Evolutionary conservation across 2,888 invertebrate species (phyloP).

Genomic region (Phyllotreta striolata): DNA sequence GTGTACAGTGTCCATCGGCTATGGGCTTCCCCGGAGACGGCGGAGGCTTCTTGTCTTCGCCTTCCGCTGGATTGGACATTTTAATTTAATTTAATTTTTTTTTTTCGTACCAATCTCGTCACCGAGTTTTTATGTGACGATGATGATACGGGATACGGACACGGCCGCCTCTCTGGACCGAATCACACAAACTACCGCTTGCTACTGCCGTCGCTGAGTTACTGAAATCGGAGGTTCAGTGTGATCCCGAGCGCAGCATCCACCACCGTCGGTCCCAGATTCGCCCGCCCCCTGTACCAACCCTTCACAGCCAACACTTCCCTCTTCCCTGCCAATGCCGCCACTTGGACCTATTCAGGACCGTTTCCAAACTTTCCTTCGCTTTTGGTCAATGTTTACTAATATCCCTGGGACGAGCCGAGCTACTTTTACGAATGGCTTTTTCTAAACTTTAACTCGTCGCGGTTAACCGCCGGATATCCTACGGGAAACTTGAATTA

Average conservation of each 20-base stretch:
- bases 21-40: conserved; percentile 53
- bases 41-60: conserved; percentile 57
- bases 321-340: conserved; percentile 35
- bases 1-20: conserved; percentile 61
- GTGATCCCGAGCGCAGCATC: conserved; percentile 65
- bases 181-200: conserved; percentile 49
- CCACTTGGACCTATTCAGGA: conserved; percentile 42
- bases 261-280: conserved; percentile 48
- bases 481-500: conserved; percentile 11
- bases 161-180: conserved; percentile 57
- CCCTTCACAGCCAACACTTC: conserved; percentile 45
- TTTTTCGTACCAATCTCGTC: conserved; percentile 51
- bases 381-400: conserved; percentile 5
- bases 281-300: conserved; percentile 47
- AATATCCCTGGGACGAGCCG: too few relatives aligned
- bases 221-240: conserved; percentile 47
- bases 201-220: conserved; percentile 52
- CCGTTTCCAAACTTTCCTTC: conserved; percentile 34
- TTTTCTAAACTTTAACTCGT: background rate
- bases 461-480: conserved; percentile 4
- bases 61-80: conserved; percentile 58
- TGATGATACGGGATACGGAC: conserved; percentile 41
- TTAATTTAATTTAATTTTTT: too few relatives aligned
- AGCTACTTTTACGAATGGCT: background rate
- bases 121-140: conserved; percentile 47